Evolutionary conservation across 2,113 vertebrate species (phyloP).

Genomic region (Calyptomena viridis): DNA sequence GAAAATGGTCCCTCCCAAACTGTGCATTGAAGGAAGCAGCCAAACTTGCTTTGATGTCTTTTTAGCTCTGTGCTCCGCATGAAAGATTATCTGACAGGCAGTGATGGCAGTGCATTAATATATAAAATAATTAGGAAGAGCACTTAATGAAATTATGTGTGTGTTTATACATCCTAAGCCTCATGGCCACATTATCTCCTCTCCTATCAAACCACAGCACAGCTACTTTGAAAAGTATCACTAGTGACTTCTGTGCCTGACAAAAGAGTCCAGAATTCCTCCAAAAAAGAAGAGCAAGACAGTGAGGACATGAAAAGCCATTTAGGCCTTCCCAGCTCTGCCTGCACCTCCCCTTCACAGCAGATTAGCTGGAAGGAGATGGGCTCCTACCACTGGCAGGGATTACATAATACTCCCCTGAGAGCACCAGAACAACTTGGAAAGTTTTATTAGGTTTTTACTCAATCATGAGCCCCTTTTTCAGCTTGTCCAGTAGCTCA

Average conservation of each 20-base stretch:
- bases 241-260: not conserved
- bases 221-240: conserved; percentile 2
- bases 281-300: not conserved
- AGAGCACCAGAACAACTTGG: not conserved
- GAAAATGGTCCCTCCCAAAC: not conserved
- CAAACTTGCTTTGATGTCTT: not conserved
- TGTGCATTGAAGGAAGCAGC: not conserved
- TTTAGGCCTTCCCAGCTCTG: not conserved
- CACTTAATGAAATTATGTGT: conserved; percentile 34
- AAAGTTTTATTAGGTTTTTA: conserved; percentile 41
- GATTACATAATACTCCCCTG: not conserved
- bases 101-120: conserved; percentile 35
- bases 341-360: not conserved
- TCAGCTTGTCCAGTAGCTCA: not conserved
- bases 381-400: not conserved
- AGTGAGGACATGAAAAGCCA: not conserved
- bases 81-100: not conserved
- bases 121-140: conserved; percentile 62
- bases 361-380: conserved; percentile 10
- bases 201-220: not conserved
- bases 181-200: not conserved
- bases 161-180: conserved; percentile 6
- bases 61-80: not conserved
- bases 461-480: not conserved
- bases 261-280: not conserved